Evolutionary conservation across 2,888 invertebrate species (phyloP).

Genomic region (Acheta domesticus): DNA sequence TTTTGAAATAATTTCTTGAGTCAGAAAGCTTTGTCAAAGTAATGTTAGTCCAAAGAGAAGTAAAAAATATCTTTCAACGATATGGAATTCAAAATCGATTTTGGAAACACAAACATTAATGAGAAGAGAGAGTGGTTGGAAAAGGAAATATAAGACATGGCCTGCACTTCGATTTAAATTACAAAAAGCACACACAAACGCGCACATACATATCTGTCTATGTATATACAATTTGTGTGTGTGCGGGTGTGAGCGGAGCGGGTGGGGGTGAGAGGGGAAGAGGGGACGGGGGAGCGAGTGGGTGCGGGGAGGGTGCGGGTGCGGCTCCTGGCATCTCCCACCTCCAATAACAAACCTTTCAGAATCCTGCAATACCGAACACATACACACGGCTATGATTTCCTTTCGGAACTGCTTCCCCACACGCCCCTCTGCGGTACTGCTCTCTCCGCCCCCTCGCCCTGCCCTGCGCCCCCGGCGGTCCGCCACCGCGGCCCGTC

Average conservation of each 20-base stretch:
- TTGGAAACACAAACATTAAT: conserved; percentile 18
- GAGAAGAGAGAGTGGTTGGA: conserved; percentile 18
- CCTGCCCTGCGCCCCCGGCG: neutral
- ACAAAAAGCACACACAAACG: conserved; percentile 18
- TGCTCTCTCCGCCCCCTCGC: neutral
- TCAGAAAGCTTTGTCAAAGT: conserved; percentile 18
- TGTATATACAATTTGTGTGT: neutral
- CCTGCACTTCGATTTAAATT: conserved; percentile 1
- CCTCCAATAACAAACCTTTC: conserved; percentile 10
- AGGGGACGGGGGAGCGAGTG: neutral
- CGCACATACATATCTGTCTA: conserved; percentile 18
- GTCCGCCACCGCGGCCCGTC: neutral
- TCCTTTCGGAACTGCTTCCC: neutral
- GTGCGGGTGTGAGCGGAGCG: neutral
- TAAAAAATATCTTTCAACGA: conserved; percentile 7
- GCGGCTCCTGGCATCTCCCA: neutral
- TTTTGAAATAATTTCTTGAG: conserved; percentile 7
- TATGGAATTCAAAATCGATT: conserved; percentile 18
- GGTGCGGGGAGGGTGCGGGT: neutral
- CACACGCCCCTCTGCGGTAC: neutral
- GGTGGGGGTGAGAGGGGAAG: neutral
- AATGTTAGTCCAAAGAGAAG: neutral
- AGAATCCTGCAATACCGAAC: conserved; percentile 11
- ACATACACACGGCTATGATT: conserved; percentile 10
- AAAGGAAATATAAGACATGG: conserved; percentile 11